Conservation (phyloP, 2,888 invertebrate genomes). For the Malacosoma neustria region DNA sequence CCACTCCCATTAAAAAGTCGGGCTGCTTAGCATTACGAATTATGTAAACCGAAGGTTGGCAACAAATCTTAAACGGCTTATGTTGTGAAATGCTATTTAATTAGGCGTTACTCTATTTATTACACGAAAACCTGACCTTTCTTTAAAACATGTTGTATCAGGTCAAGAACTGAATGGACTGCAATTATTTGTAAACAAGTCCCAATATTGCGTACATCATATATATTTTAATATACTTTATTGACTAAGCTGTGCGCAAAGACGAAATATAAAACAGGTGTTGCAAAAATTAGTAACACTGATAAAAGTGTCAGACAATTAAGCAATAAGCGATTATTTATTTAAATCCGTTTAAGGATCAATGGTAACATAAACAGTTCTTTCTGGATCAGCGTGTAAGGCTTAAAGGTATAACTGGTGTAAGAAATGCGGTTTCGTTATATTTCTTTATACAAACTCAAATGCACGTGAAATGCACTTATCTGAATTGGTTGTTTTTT, state of each 20-base stretch:
- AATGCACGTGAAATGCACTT: no score
- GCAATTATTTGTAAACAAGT: background rate
- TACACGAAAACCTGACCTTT: background rate
- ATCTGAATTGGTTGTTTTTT: no score
- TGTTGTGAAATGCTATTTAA: background rate
- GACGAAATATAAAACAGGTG: no score
- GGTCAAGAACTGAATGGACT: background rate
- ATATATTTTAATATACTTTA: no score
- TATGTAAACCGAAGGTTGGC: background rate
- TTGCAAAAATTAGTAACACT: background rate
- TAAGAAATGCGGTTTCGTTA: no score
- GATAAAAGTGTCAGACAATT: background rate
- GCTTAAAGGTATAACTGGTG: no score
- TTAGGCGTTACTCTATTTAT: background rate
- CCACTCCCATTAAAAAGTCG: background rate
- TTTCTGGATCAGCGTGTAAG: no score
- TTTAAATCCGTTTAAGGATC: no score
- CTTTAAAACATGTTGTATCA: background rate
- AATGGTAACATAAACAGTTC: no score
- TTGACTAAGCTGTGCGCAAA: no score
- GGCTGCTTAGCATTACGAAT: background rate
- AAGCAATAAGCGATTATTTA: no score
- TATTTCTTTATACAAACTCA: no score
- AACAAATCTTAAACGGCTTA: background rate
- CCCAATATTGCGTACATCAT: constrained; percentile 2